A percentile compares a stretch with the other conserved stretches of the same genome.
These are phyloP conservation scores for Helogale parvula DNA, from an alignment of 2,113 vertebrate genomes.

Conservation along the genomic window DNA sequence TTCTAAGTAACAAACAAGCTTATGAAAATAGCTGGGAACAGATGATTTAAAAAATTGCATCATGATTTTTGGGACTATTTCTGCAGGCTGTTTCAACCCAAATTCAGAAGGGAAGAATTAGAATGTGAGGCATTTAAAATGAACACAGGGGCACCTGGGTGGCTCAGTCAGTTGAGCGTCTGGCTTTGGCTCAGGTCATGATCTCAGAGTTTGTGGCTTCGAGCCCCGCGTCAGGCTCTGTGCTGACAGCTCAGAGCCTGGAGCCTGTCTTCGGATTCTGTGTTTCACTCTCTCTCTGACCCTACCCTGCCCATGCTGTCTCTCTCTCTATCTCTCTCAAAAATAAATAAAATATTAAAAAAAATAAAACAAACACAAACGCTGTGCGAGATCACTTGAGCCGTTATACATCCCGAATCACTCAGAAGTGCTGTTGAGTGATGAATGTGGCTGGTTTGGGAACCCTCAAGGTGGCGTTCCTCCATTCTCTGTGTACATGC, in stretches of 20 bases:
- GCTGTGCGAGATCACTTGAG: neutral
- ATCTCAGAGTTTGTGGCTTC: too few relatives aligned
- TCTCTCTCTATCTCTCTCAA: too few relatives aligned
- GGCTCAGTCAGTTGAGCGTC: too few relatives aligned
- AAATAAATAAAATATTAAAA: too few relatives aligned
- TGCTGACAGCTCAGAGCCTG: too few relatives aligned
- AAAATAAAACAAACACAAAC: neutral
- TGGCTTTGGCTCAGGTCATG: too few relatives aligned
- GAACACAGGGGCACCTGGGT: too few relatives aligned
- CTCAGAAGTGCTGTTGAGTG: neutral
- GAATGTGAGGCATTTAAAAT: neutral
- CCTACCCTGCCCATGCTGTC: too few relatives aligned
- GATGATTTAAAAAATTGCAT: neutral
- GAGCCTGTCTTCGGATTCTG: too few relatives aligned
- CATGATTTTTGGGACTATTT: neutral
- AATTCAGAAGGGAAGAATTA: neutral
- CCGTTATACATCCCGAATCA: neutral
- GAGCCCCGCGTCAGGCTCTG: too few relatives aligned
- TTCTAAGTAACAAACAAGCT: slow-evolving; percentile 41
- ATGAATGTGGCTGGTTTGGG: neutral
- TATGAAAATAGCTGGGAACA: neutral
- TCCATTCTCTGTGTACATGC: neutral
- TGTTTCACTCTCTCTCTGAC: too few relatives aligned
- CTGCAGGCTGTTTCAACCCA: neutral
- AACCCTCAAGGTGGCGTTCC: neutral